Base-by-base conservation (phyloP, 2,888 invertebrate species). In the Girardia tigrina region DNA sequence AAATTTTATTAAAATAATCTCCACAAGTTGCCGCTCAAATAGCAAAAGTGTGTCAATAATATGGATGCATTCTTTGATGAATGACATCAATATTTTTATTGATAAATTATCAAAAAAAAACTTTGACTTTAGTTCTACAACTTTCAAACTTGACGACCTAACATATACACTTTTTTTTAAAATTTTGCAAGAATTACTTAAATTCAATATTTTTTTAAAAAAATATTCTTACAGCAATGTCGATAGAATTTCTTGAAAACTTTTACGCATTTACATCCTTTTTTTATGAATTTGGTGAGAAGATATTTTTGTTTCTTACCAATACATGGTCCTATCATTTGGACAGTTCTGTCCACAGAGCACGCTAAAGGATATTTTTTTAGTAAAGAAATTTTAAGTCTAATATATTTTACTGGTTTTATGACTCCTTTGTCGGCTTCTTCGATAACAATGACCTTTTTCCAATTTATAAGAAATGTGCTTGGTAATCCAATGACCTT, bases 141-240 rank as follows among this genome's bases (percentile, higher is more conserved):
- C n/a, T n/a, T n/a, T n/a, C n/a, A n/a, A n/a, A n/a, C n/a, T n/a
- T n/a, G n/a, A n/a, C n/a, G n/a, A n/a, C n/a, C n/a, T n/a, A n/a
- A n/a, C n/a, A n/a, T n/a, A n/a, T n/a, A n/a, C n/a, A n/a, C n/a
- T n/a, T n/a, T n/a, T n/a, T n/a, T n/a, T n/a, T n/a, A n/a, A n/a
- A n/a, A n/a, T n/a, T n/a, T n/a, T n/a, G n/a, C n/a, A n/a, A n/a
- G n/a, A n/a, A n/a, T n/a, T n/a, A n/a, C 16, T 36, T 36, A 36
- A 36, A 12, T 36, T 36, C 36, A 36, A 36, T 36, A 36, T 36
- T 36, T 16, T n/a, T n/a, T n/a, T n/a, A n/a, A n/a, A n/a, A n/a
- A n/a, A n/a, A n/a, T n/a, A n/a, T n/a, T n/a, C 74, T 74, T 74
- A 74, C 74, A 74, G 74, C 74, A 74, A 27, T 74, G 23, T 69